A percentile compares a stretch with the other conserved stretches of the same genome.
Conservation (phyloP, 2,113 vertebrate species). For the Opisthocomus hoazin region DNA sequence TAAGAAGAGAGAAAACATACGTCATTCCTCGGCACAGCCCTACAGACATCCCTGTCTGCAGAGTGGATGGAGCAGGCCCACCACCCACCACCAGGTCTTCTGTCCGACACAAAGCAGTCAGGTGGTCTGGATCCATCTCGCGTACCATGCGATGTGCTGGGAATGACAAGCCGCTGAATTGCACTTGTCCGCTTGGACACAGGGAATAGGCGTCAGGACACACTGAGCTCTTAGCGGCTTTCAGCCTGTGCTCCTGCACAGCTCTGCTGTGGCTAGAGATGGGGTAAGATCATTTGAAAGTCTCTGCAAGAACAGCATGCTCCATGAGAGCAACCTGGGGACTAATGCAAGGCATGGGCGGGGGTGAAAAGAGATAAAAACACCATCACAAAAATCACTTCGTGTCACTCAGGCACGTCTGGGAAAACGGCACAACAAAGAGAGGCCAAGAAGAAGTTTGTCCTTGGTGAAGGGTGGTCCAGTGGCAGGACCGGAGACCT, state of each 20-base stretch:
- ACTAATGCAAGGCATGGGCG: background rate
- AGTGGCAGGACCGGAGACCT: rapidly evolving
- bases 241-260: background rate
- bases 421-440: background rate
- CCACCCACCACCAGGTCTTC: background rate
- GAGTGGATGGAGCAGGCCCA: background rate
- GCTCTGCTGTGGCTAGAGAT: background rate
- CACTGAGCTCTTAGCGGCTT: background rate
- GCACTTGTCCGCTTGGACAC: background rate
- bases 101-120: background rate
- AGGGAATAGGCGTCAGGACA: background rate
- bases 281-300: background rate
- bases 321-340: background rate
- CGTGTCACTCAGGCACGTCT: rapidly evolving
- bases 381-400: background rate
- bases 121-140: background rate
- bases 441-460: background rate
- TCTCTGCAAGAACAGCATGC: background rate
- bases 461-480: background rate
- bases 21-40: background rate
- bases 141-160: background rate
- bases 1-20: background rate
- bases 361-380: background rate
- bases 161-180: background rate
- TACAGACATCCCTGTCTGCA: background rate